phyloP scores from a whole-genome alignment of 1,140 invertebrate genomes.

The Amyelois transitella region DNA sequence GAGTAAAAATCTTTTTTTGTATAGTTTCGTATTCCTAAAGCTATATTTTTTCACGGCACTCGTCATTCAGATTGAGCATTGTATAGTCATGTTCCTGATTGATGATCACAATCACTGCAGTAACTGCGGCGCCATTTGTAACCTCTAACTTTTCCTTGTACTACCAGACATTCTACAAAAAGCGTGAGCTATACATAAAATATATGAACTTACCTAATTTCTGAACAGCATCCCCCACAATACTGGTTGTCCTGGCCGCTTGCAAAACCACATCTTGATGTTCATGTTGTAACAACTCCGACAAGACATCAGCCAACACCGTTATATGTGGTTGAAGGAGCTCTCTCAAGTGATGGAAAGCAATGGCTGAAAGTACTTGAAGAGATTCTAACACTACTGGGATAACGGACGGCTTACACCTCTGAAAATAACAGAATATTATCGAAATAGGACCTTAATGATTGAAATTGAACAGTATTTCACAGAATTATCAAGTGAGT shows the following conservation, averaged over 20 bases:
- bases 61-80: too few relatives aligned
- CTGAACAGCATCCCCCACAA: constrained; percentile 77
- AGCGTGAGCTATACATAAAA: not conserved
- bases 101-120: too few relatives aligned
- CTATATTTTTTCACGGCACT: too few relatives aligned
- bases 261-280: constrained; percentile 78
- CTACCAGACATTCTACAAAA: too few relatives aligned
- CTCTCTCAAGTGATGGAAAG: constrained; percentile 77
- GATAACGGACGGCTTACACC: constrained; percentile 56
- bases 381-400: constrained; percentile 85
- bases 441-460: too few relatives aligned
- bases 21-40: too few relatives aligned
- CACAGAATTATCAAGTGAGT: too few relatives aligned
- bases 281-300: constrained; percentile 70
- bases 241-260: constrained; percentile 78
- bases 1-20: too few relatives aligned
- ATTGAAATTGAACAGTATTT: too few relatives aligned
- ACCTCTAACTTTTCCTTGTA: too few relatives aligned
- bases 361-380: constrained; percentile 82
- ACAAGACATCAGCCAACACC: constrained; percentile 76
- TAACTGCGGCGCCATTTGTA: too few relatives aligned
- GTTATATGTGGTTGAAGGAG: constrained; percentile 74
- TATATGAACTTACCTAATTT: constrained; percentile 47
- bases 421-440: constrained; percentile 34
- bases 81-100: too few relatives aligned